Conservation (phyloP, 2,113 vertebrate species). For the Euleptes europaea region DNA sequence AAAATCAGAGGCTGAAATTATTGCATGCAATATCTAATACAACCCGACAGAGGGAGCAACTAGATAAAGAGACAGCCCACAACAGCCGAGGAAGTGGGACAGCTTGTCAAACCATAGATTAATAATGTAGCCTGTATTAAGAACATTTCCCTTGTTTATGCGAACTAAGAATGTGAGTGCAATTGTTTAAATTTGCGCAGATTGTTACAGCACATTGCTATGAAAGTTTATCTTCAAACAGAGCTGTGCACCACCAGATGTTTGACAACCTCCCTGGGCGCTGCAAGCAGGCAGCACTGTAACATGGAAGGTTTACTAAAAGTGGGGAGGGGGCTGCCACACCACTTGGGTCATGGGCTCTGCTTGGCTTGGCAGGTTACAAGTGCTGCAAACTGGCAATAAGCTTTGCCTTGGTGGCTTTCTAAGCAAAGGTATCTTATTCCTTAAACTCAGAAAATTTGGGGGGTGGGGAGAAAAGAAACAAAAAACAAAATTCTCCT, state of each 20-base stretch:
- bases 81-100: background rate
- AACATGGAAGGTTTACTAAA: background rate
- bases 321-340: no score
- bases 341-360: background rate
- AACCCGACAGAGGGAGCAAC: background rate
- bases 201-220: background rate
- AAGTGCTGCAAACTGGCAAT: background rate
- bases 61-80: background rate
- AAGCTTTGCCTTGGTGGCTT: background rate
- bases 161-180: background rate
- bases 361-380: background rate
- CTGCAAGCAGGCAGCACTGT: no score
- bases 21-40: background rate
- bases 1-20: constrained; percentile 27
- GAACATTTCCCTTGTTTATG: background rate
- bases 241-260: background rate
- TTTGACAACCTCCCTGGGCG: background rate
- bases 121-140: background rate
- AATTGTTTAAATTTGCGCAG: background rate
- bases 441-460: background rate
- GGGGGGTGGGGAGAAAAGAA: no score
- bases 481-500: background rate
- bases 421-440: background rate
- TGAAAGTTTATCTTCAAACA: background rate
- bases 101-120: background rate